Evolutionary conservation across 2,888 invertebrate species (phyloP).

Genomic region (Digitonthophagus gazella): DNA sequence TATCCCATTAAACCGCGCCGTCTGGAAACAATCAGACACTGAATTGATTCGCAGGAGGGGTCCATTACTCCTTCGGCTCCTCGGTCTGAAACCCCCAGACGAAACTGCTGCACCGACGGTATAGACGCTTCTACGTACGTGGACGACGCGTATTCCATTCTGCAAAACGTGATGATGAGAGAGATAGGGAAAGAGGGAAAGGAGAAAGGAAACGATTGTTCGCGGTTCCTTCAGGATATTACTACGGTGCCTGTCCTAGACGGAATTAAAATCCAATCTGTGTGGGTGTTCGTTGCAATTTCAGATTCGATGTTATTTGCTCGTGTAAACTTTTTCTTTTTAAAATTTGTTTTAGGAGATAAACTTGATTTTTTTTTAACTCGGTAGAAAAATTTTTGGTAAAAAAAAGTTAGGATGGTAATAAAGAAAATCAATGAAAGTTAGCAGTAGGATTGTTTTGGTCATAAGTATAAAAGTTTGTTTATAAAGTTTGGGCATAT

Average conservation of each 20-base stretch:
- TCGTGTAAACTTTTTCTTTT: background rate
- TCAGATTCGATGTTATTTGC: background rate
- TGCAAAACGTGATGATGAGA: background rate
- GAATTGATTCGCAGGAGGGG: conserved; percentile 41
- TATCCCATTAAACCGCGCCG: conserved; percentile 47
- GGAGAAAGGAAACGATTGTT: background rate
- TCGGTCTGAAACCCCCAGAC: conserved; percentile 15
- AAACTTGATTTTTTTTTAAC: background rate
- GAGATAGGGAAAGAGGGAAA: background rate
- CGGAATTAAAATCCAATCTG: background rate
- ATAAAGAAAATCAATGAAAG: conserved; percentile 2
- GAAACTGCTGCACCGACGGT: background rate
- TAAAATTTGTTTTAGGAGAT: too few species aligned
- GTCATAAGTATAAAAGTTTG: conserved; percentile 14
- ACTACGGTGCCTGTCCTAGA: background rate
- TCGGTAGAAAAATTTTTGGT: too few species aligned
- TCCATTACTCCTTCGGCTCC: conserved; percentile 45
- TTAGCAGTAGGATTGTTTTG: conserved; percentile 8
- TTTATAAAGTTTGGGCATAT: conserved; percentile 10
- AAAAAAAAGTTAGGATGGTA: background rate
- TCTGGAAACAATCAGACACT: conserved; percentile 52
- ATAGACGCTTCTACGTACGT: background rate
- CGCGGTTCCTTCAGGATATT: background rate
- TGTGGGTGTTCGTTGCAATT: background rate
- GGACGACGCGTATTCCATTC: background rate